Base-by-base conservation (phyloP, 2,113 vertebrate species). In the Sebastes schlegelii region DNA sequence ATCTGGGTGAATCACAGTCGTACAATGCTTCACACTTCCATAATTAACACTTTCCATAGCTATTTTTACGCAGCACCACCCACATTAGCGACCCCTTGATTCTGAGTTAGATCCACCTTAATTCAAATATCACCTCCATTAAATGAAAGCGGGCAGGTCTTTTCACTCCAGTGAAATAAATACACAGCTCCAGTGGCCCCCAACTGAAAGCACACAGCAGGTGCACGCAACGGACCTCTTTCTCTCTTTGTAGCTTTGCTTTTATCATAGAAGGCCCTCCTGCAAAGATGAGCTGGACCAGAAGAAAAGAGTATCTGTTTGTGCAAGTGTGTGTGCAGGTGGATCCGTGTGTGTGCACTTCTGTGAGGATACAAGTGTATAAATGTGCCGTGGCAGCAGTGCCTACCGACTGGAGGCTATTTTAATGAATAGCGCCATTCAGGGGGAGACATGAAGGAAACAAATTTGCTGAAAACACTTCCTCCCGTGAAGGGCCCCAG, bases 351-450 rank as follows among this genome's bases (percentile, higher is more conserved):
- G 77, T 68, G 46, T 26, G 79, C 52, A 60, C 63, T 85, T 90
- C 67, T 66, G 74, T 63, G 80, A 85, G 81, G 77, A 82, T 79
- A 49, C 76, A 87, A 91, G 85, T 89, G 81, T 86, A 87, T 86
- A 88, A 93, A 91, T 91, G 92, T 88, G 89, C 80, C 42, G 23
- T 83, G 86, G 89, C 87, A 91, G 87, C 83, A 78, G 84, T 82
- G 82, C 80, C 87, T 84, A 77, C 75, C 45, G 64, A 89, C 89
- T 92, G 88, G 77, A 76, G 91, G 90, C 83, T 83, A 82, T 91
- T 91, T 88, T 90, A 94, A 92, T 92, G 91, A 95, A 94, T 91
- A 88, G 94, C 80, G 49, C 83, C 85, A 93, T 93, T 94, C 87
- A 94, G 88, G 61, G 64, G 1, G 26, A 70, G 84, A 90, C 88